Evolutionary conservation across 2,888 invertebrate species (phyloP).

Genomic region (Sericinus montela): DNA sequence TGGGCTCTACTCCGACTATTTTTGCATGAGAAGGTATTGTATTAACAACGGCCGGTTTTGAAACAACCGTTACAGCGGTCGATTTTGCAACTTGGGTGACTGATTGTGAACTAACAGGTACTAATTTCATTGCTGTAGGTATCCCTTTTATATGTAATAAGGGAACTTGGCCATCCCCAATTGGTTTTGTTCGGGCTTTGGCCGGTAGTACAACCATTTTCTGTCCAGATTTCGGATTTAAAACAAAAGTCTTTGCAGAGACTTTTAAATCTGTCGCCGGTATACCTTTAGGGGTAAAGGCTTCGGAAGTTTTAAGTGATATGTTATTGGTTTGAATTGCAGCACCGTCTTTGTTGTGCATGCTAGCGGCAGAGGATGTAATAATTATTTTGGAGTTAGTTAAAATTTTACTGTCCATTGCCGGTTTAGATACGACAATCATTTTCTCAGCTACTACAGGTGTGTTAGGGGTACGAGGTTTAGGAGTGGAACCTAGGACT

Average conservation of each 20-base stretch:
- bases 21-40: conserved; percentile 47
- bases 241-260: conserved; percentile 68
- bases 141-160: conserved; percentile 69
- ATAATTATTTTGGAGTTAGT: conserved; percentile 60
- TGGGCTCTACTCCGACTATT: conserved; percentile 43
- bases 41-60: conserved; percentile 52
- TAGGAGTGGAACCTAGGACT: conserved; percentile 61
- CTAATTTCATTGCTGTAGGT: conserved; percentile 66
- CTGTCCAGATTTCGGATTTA: conserved; percentile 71
- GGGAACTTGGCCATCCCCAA: conserved; percentile 48
- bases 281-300: conserved; percentile 65
- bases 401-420: conserved; percentile 47
- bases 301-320: conserved; percentile 50
- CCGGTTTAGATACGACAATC: conserved; percentile 68
- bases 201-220: conserved; percentile 75
- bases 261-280: conserved; percentile 72
- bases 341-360: conserved; percentile 41
- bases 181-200: conserved; percentile 57
- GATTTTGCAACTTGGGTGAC: conserved; percentile 43
- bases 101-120: conserved; percentile 64
- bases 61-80: conserved; percentile 47
- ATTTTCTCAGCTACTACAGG: conserved; percentile 58
- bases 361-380: conserved; percentile 47
- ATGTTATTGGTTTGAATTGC: conserved; percentile 47
- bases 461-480: conserved; percentile 34